phyloP scores from a whole-genome alignment of 2,113 vertebrate species.

The Pongo pygmaeus region DNA sequence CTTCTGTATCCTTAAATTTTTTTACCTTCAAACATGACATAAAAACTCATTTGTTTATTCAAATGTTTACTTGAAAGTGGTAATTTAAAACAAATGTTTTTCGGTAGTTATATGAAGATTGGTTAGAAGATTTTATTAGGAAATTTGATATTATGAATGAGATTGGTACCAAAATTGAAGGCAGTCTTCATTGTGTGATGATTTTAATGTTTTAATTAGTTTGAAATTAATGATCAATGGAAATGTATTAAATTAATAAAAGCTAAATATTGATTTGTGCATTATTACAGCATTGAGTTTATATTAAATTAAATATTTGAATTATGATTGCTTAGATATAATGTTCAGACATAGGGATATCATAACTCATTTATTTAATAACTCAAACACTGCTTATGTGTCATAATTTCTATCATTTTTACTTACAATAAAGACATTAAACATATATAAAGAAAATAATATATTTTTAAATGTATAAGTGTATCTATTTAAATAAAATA shows the following conservation, averaged over 20 bases:
- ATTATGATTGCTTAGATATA: background rate
- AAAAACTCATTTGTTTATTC: background rate
- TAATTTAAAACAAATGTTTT: background rate
- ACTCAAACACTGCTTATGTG: background rate
- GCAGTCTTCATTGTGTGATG: background rate
- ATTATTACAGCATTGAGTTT: background rate
- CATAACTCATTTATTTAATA: background rate
- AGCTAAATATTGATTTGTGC: background rate
- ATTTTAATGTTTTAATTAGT: slow-evolving; percentile 25
- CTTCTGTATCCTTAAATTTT: background rate
- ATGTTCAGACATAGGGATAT: background rate
- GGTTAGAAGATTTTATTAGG: background rate
- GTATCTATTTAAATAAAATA: background rate
- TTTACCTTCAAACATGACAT: background rate
- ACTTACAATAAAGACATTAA: background rate
- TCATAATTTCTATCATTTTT: background rate
- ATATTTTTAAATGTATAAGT: background rate
- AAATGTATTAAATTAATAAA: background rate
- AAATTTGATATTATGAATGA: background rate
- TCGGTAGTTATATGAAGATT: background rate
- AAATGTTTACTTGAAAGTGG: slow-evolving; percentile 19
- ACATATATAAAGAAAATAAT: background rate
- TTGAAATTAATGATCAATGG: background rate
- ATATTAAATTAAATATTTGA: background rate
- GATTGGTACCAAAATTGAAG: background rate